Evolutionary conservation across 1,140 invertebrate genomes (phyloP).

Genomic region (Babylonia areolata): DNA sequence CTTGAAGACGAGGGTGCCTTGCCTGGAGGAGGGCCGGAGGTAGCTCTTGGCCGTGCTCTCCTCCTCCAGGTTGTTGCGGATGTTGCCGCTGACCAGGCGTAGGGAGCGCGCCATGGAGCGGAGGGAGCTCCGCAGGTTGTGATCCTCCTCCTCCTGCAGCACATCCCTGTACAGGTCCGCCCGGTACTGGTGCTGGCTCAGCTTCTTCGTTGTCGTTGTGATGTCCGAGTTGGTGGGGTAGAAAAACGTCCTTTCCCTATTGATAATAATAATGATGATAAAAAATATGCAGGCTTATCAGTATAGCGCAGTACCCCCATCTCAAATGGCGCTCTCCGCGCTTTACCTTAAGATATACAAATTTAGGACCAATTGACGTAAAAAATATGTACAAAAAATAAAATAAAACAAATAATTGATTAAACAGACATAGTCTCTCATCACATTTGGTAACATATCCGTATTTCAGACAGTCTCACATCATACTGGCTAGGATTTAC

Average conservation of each 20-base stretch:
- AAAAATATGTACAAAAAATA: too few relatives aligned
- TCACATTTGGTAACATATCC: too few relatives aligned
- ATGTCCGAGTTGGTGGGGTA: constrained; percentile 34
- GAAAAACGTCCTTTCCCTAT: constrained; percentile 19
- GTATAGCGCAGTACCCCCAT: too few relatives aligned
- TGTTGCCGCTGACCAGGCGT: constrained; percentile 14
- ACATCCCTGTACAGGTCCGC: constrained; percentile 29
- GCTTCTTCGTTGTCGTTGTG: constrained; percentile 27
- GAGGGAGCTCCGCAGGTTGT: constrained; percentile 24
- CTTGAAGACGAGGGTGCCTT: background rate
- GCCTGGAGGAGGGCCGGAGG: background rate
- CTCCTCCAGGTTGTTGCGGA: constrained; percentile 12
- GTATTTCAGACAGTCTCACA: too few relatives aligned
- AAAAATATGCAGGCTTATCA: too few relatives aligned
- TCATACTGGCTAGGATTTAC: too few relatives aligned
- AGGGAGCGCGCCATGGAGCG: constrained; percentile 15
- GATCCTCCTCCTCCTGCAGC: constrained; percentile 34
- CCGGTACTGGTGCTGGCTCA: constrained; percentile 36
- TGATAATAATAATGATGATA: too few relatives aligned
- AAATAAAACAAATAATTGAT: too few relatives aligned
- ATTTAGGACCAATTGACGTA: too few relatives aligned
- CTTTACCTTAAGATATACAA: too few relatives aligned
- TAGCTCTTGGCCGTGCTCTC: constrained; percentile 23
- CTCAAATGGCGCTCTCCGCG: too few relatives aligned
- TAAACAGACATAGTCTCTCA: too few relatives aligned